These are phyloP conservation scores for Drosophila pegasa DNA, from an alignment of 2,888 invertebrate species.

Conservation along the genomic window DNA sequence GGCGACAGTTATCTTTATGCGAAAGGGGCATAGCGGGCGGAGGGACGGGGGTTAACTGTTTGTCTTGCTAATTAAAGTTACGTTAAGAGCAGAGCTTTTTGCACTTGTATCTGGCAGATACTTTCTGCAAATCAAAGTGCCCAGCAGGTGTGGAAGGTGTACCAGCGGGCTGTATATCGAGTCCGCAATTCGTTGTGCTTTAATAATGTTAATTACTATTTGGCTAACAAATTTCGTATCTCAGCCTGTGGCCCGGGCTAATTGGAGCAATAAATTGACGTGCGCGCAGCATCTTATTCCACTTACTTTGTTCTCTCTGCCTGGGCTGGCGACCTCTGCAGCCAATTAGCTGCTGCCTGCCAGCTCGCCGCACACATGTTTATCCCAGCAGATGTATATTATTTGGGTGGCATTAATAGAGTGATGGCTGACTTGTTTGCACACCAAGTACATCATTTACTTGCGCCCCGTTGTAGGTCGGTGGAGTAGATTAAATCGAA, in stretches of 20 bases:
- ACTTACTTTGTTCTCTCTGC: background rate
- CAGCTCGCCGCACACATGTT: constrained; percentile 18
- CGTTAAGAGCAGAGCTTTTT: constrained; percentile 49
- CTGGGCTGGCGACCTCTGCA: constrained; percentile 11
- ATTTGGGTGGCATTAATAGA: background rate
- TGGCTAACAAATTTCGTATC: constrained; percentile 25
- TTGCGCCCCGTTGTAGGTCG: background rate
- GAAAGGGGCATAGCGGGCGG: background rate
- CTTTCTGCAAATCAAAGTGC: constrained; percentile 69
- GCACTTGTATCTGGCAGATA: constrained; percentile 61
- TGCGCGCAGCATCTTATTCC: constrained; percentile 3
- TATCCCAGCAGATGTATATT: background rate
- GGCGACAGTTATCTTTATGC: background rate
- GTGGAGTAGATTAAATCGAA: background rate
- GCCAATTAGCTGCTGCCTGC: constrained; percentile 23
- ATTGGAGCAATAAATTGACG: constrained; percentile 46
- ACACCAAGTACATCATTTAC: background rate
- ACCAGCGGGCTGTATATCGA: background rate
- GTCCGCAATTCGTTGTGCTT: constrained; percentile 41
- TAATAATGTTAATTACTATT: constrained; percentile 66
- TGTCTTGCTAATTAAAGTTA: constrained; percentile 70
- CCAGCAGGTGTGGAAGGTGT: constrained; percentile 28
- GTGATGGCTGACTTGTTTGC: constrained; percentile 13
- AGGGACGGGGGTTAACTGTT: constrained; percentile 44
- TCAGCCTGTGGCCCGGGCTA: constrained; percentile 18